Base-by-base conservation (phyloP, 2,888 invertebrate genomes). In the Notocelia uddmanniana region DNA sequence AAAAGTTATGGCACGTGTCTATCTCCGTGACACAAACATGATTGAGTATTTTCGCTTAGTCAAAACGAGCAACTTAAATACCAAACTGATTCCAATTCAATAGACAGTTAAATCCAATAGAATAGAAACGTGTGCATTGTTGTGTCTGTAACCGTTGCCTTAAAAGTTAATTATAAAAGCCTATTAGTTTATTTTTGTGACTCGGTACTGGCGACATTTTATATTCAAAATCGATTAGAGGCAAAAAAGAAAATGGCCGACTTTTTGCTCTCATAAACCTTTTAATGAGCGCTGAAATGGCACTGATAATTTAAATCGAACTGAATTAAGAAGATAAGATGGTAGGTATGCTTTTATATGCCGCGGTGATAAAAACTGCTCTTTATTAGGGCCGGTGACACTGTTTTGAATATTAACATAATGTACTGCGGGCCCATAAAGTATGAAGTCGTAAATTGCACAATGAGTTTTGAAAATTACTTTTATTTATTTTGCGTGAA, bases 231-330 rank as follows among this genome's bases (percentile, higher is more conserved):
- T 68, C 21, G 48, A 68, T 68, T 58, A 57, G 57, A 67, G 15
- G 26, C 57, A 45, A 11, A 41, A 31, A 57, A 34, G 50, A 67
- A 41, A 37, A 23, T 37, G 52, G 50, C 23, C n/a, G 45, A 60
- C 19, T 26, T 68, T 52, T 15, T 31, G 60, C 45, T 19, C 54
- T 62, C 68, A n/a, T 69, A 69, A 69, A 69, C 55, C 3, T 62
- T 69, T 69, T 69, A 69, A 69, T 69, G 68, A 69, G 60, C 18
- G 3, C 21, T 23, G 37, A 31, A 69, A 66, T 66, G 52, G 59
- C 70, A 54, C 9, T 59, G 70, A 70, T 70, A 70, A 70, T 70
- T 59, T 70, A 70, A 70, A 66, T 59, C 50, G 59, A 70, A 64
- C 63, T 64, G 64, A 64, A 63, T 58, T 64, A 64, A 66, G 50